Conservation (phyloP, 2,797 vertebrate species). For the Botia kubotai region DNA sequence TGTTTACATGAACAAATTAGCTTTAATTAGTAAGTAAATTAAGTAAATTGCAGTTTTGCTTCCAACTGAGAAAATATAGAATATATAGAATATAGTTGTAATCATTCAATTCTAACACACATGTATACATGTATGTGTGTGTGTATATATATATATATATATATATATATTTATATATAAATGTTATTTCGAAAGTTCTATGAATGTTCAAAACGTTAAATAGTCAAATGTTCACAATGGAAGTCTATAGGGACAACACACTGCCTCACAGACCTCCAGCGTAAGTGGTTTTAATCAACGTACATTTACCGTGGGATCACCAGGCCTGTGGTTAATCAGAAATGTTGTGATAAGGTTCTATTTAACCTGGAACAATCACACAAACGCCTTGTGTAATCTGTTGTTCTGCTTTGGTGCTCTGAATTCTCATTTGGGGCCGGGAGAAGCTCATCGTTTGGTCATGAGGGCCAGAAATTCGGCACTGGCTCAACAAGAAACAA, state of each 20-base stretch:
- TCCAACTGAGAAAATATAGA: constrained; percentile 13
- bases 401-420: constrained; percentile 41
- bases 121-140: no score
- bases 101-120: background rate
- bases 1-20: constrained; percentile 53
- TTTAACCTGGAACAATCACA: constrained; percentile 5
- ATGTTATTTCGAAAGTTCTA: no score
- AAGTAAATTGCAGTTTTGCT: constrained; percentile 40
- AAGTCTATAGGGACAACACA: background rate
- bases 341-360: background rate
- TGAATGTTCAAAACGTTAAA: background rate
- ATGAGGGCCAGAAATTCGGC: constrained; percentile 52
- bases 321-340: background rate
- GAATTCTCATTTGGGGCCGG: constrained; percentile 51
- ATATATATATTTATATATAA: background rate
- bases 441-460: constrained; percentile 58
- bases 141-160: no score
- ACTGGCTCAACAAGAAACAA: constrained; percentile 59
- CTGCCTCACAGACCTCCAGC: background rate
- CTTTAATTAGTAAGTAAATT: constrained; percentile 42
- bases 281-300: no score
- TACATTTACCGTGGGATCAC: background rate
- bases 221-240: background rate
- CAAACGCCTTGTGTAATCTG: constrained; percentile 46
- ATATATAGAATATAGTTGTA: background rate